Percentiles rank a stretch among this genome's conserved stretches.
Evolutionary conservation across 2,797 vertebrate genomes (phyloP).

Genomic region (Trachurus trachurus): DNA sequence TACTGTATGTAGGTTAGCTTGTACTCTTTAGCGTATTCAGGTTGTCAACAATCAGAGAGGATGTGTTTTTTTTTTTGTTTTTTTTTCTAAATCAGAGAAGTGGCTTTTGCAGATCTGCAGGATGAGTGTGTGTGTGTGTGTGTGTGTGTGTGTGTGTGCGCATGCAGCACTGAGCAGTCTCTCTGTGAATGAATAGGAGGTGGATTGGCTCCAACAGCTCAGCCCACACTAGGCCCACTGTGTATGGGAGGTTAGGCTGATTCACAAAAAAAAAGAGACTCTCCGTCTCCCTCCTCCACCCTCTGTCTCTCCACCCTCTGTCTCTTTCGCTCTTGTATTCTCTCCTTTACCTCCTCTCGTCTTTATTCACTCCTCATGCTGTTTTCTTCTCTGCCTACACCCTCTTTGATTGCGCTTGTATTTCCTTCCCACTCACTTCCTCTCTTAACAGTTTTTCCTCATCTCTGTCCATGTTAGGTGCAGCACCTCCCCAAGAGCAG

Average conservation of each 20-base stretch:
- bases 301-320: slow-evolving; percentile 50
- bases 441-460: slow-evolving; percentile 27
- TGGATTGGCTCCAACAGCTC: slow-evolving; percentile 70
- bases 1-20: slow-evolving; percentile 26
- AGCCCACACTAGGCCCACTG: slow-evolving; percentile 66
- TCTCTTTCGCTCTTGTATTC: slow-evolving; percentile 51
- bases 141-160: slow-evolving; percentile 21
- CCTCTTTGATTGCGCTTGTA: slow-evolving; percentile 46
- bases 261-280: slow-evolving; percentile 59
- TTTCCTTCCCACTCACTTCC: slow-evolving; percentile 57
- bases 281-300: slow-evolving; percentile 67
- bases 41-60: slow-evolving; percentile 11
- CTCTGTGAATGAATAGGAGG: slow-evolving; percentile 71
- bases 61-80: too few relatives aligned
- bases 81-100: slow-evolving; percentile 10
- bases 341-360: slow-evolving; percentile 24
- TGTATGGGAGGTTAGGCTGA: slow-evolving; percentile 57
- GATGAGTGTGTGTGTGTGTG: slow-evolving; percentile 23
- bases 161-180: slow-evolving; percentile 41
- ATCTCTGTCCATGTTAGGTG: slow-evolving; percentile 70
- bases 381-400: slow-evolving; percentile 57
- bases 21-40: neutral
- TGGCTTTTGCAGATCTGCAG: slow-evolving; percentile 19
- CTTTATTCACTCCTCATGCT: slow-evolving; percentile 38
- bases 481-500: slow-evolving; percentile 80